Evolutionary conservation across 2,888 invertebrate genomes (phyloP), one percentile per base, ranked within the genome.

Genomic region (Stictocephala bisonia): DNA sequence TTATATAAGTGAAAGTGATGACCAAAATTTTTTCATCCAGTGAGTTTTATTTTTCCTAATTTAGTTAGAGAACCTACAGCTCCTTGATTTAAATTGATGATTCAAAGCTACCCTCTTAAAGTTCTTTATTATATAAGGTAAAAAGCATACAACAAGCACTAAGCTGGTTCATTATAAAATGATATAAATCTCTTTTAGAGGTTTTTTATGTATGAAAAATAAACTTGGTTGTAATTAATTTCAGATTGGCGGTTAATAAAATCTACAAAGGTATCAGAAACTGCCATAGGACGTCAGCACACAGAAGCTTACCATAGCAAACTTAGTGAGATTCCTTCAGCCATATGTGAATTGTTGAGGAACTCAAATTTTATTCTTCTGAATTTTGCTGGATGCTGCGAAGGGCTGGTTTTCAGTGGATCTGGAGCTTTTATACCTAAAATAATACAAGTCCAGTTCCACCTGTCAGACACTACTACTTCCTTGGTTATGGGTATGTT

Each of bases 391-490:
- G 93, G 92, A 4, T 92, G 93, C 0, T 90, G 91, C 35, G 94
- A 96, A 83, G 89, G 89, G 81, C 84, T 92, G 83, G 86, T 92
- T 3, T 89, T 91, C 50, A 90, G 91, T 0, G 92, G 92, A 2
- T 91, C 93, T 79, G 92, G 93, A 0, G 92, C 93, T 0, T 94
- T 94, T 81, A 85, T 94, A 79, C 93, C 94, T 0, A 94, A 94
- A 80, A 87, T 93, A 74, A 91, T 94, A 72, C 93, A 94, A 84
- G 91, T 92, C 82, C 93, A 94, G 84, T 94, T 93, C 79, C 90
- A 91, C 76, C 90, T 94, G 2, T 90, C 88, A 31, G 91, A 93
- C 0, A 90, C 91, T 35, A 87, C 88, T 78, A 91, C 94, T 0
- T 93, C 94, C 11, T 82, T 94, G 73, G 83, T 93, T 50, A 88